Percentiles rank a stretch among this genome's conserved stretches.
Evolutionary conservation across 2,888 invertebrate genomes (phyloP).

Genomic region (Thelaira solivaga): DNA sequence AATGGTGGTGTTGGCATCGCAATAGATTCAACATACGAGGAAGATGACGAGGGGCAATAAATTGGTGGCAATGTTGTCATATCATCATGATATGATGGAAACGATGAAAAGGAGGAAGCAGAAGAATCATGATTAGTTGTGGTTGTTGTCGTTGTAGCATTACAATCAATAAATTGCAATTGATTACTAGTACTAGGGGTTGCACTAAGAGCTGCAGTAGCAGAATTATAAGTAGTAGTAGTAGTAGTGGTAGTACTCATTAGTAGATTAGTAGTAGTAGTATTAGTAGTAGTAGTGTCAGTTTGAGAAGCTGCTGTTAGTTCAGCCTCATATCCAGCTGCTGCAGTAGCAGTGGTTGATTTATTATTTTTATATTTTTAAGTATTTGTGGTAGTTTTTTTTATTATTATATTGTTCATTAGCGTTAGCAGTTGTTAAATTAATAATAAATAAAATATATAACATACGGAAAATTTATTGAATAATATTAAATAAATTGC

Average conservation of each 20-base stretch:
- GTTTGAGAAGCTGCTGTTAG: conserved; percentile 53
- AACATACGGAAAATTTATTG: conserved; percentile 45
- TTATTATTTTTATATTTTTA: conserved; percentile 16
- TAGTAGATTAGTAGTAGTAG: conserved; percentile 59
- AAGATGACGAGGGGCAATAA: conserved; percentile 72
- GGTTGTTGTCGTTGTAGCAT: conserved; percentile 70
- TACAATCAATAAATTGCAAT: conserved; percentile 72
- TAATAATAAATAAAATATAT: conserved; percentile 55
- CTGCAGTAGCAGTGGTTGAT: conserved; percentile 58
- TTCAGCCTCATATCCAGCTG: conserved; percentile 59
- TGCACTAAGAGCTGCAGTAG: conserved; percentile 67
- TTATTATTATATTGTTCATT: conserved; percentile 36
- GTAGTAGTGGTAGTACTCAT: conserved; percentile 65
- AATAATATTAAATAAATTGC: conserved; percentile 14
- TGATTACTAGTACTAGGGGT: conserved; percentile 71
- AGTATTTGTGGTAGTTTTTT: conserved; percentile 48
- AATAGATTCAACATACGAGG: conserved; percentile 65
- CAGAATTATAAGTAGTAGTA: conserved; percentile 63
- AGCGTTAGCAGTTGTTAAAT: conserved; percentile 54
- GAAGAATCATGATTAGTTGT: conserved; percentile 76
- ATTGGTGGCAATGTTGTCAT: conserved; percentile 70
- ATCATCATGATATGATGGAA: conserved; percentile 75
- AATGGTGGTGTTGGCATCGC: conserved; percentile 63
- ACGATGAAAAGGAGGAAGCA: conserved; percentile 77
- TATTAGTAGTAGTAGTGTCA: no score